These are phyloP conservation scores for Cenopis cana DNA, from an alignment of 2,888 invertebrate species.

Conservation along the genomic window DNA sequence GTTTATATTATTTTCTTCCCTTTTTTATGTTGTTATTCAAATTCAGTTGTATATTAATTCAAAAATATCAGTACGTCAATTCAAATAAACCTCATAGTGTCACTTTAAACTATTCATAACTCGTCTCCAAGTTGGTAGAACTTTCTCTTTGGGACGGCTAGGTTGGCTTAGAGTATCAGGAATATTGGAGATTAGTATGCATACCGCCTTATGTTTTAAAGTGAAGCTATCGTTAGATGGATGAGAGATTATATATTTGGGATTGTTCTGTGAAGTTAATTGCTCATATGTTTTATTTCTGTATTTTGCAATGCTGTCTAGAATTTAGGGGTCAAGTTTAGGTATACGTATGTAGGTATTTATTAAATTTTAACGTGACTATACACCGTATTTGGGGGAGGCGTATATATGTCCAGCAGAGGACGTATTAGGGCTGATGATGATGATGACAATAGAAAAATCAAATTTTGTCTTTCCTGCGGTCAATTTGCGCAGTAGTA, in stretches of 20 bases:
- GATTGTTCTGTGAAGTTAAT: not conserved
- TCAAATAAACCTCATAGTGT: not conserved
- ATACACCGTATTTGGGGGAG: too few relatives aligned
- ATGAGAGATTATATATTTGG: not conserved
- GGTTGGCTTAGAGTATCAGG: conserved; percentile 3
- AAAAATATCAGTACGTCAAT: not conserved
- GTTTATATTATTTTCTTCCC: too few relatives aligned
- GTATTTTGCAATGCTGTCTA: not conserved
- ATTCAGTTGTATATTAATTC: too few relatives aligned
- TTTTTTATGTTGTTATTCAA: too few relatives aligned
- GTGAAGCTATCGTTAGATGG: not conserved
- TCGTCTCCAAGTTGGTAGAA: conserved; percentile 16
- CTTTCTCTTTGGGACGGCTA: conserved; percentile 5
- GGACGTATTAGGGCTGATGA: too few relatives aligned
- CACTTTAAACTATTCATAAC: conserved; percentile 34
- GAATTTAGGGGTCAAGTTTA: too few relatives aligned
- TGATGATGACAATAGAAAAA: too few relatives aligned
- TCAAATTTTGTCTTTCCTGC: too few relatives aligned
- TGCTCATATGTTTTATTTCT: not conserved
- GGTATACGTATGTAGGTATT: too few relatives aligned
- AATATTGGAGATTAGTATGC: conserved; percentile 28
- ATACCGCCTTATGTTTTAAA: conserved; percentile 11
- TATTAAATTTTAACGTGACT: too few relatives aligned
- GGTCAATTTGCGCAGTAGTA: too few relatives aligned
- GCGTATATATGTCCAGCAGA: too few relatives aligned